Percentiles rank a stretch among this genome's conserved stretches.
phyloP scores from a whole-genome alignment of 1,140 invertebrate genomes.

The Thaumetopoea pityocampa region DNA sequence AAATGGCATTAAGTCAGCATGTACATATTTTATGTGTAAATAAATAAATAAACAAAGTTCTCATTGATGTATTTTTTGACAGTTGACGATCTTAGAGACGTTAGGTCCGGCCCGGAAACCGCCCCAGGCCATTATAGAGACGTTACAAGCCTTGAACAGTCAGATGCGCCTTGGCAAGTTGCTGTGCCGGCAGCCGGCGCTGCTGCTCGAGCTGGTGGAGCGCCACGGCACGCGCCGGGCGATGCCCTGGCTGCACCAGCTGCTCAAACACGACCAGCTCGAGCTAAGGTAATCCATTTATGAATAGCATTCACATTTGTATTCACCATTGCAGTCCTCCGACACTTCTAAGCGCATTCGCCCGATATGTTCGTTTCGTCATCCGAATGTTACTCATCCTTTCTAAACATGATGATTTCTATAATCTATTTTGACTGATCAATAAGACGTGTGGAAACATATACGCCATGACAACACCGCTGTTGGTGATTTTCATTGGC shows the following conservation, averaged over 20 bases:
- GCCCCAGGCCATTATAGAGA: conserved; percentile 85
- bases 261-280: conserved; percentile 94
- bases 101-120: conserved; percentile 87
- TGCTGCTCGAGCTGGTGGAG: conserved; percentile 95
- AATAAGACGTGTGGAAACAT: too few relatives aligned
- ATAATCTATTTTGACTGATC: too few relatives aligned
- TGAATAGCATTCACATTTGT: too few relatives aligned
- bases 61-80: neutral
- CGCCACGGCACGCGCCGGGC: conserved; percentile 91
- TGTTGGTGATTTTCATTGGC: too few relatives aligned
- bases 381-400: too few relatives aligned
- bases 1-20: too few relatives aligned
- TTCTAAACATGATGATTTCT: too few relatives aligned
- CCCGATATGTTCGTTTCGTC: too few relatives aligned
- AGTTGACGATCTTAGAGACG: conserved; percentile 89
- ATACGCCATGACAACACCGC: too few relatives aligned
- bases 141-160: conserved; percentile 87
- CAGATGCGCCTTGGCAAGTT: conserved; percentile 91
- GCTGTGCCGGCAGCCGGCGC: conserved; percentile 94
- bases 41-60: conserved; percentile 5
- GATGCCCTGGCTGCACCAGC: conserved; percentile 97
- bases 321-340: too few relatives aligned
- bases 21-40: too few relatives aligned
- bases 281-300: conserved; percentile 83
- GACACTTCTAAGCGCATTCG: too few relatives aligned